These are phyloP conservation scores for Urosaurus nigricauda DNA, from an alignment of 2,797 vertebrate species.

Conservation along the genomic window DNA sequence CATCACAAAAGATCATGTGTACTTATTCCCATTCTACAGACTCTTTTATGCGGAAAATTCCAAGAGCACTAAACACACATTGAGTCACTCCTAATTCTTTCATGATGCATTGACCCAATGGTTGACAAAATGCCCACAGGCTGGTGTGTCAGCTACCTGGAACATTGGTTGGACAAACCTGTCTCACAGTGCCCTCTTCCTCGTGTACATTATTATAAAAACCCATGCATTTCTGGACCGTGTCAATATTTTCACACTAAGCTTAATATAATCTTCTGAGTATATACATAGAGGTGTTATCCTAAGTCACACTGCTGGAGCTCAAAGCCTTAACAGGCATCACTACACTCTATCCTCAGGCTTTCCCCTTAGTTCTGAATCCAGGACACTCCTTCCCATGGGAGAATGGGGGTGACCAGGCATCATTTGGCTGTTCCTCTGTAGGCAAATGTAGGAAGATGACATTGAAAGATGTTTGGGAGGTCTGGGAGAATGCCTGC, in stretches of 20 bases:
- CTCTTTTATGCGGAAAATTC: slow-evolving; percentile 7
- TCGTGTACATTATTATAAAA: neutral
- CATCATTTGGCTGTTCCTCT: too few relatives aligned
- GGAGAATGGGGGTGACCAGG: too few relatives aligned
- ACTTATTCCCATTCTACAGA: slow-evolving; percentile 17
- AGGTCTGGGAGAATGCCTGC: too few relatives aligned
- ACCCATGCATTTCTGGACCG: neutral
- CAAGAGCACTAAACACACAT: neutral
- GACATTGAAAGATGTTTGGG: too few relatives aligned
- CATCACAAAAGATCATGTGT: neutral
- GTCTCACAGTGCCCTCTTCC: neutral
- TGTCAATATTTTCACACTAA: neutral
- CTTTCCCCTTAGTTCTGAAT: too few relatives aligned
- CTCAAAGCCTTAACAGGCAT: too few relatives aligned
- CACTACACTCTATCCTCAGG: too few relatives aligned
- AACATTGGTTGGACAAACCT: neutral
- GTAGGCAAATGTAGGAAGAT: too few relatives aligned
- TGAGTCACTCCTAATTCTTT: slow-evolving; percentile 22
- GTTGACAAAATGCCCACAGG: neutral
- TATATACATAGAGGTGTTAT: too few relatives aligned
- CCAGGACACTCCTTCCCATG: too few relatives aligned
- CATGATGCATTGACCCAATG: neutral
- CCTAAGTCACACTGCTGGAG: too few relatives aligned
- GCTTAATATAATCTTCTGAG: neutral
- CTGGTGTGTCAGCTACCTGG: slow-evolving; percentile 12